Evolutionary conservation across 2,888 invertebrate genomes (phyloP).

Genomic region (Leptura quadrifasciata): DNA sequence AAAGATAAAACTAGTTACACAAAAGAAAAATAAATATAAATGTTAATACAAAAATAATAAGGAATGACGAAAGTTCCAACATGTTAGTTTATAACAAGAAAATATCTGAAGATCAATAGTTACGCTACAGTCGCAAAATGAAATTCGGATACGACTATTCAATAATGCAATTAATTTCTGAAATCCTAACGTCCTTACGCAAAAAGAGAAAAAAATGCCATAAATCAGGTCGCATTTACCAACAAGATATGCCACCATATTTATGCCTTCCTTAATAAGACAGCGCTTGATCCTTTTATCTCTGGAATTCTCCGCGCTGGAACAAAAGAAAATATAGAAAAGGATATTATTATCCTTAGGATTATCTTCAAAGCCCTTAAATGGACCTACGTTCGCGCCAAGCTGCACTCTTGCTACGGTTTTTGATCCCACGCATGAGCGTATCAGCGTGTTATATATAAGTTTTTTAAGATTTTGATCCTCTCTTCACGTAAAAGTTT

Average conservation of each 20-base stretch:
- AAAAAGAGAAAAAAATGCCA: background rate
- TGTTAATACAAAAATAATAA: no score
- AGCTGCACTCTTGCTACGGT: background rate
- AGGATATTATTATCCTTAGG: slow-evolving; percentile 25
- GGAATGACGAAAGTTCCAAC: no score
- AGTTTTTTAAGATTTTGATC: no score
- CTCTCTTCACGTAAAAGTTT: no score
- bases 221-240: slow-evolving; percentile 15
- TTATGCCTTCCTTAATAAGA: slow-evolving; percentile 32
- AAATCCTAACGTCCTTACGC: background rate
- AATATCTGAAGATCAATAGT: no score
- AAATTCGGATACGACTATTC: no score
- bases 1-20: no score
- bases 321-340: slow-evolving; percentile 30
- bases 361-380: slow-evolving; percentile 20
- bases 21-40: no score
- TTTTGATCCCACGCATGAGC: background rate
- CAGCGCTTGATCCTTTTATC: slow-evolving; percentile 9
- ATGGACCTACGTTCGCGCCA: slow-evolving; percentile 11
- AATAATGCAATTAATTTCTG: no score
- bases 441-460: background rate
- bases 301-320: background rate
- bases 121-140: no score
- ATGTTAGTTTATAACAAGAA: no score
- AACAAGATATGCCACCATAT: slow-evolving; percentile 7